A percentile compares a stretch with the other conserved stretches of the same genome.
These are phyloP conservation scores for Hyles lineata DNA, from an alignment of 2,888 invertebrate genomes.

Conservation along the genomic window DNA sequence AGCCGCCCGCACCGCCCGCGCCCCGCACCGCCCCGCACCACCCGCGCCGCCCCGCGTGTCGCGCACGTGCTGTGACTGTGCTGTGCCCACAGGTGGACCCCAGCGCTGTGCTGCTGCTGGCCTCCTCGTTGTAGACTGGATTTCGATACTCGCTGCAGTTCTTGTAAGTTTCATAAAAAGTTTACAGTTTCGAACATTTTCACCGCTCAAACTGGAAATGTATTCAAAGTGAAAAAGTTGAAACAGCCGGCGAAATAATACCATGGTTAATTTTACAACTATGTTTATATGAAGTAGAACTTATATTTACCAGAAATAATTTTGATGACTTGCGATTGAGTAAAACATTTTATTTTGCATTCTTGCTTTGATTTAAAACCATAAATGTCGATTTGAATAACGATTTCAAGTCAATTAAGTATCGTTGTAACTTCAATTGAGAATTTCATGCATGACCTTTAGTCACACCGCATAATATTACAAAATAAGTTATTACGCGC, in stretches of 20 bases:
- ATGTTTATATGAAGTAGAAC: no score
- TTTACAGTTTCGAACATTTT: background rate
- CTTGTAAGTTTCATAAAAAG: background rate
- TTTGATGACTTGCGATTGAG: background rate
- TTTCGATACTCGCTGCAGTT: background rate
- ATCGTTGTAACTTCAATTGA: background rate
- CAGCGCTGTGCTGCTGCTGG: no score
- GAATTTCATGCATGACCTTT: background rate
- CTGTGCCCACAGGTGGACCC: background rate
- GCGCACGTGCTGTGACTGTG: slow-evolving; percentile 17
- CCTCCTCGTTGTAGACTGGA: background rate
- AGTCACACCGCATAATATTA: background rate
- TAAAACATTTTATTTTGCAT: background rate
- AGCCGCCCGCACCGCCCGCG: slow-evolving; percentile 1
- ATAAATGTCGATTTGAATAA: background rate
- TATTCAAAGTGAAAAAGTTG: no score
- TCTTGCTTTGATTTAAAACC: background rate
- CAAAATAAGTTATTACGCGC: background rate
- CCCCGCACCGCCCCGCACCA: background rate
- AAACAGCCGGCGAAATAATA: no score
- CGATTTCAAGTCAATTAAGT: background rate
- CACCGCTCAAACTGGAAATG: no score
- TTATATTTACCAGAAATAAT: no score
- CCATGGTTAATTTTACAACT: no score
- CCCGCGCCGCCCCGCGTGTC: background rate